Percentiles rank a stretch among this genome's conserved stretches.
These are phyloP conservation scores for Phasianus colchicus DNA, from an alignment of 2,113 vertebrate genomes.

Conservation along the genomic window DNA sequence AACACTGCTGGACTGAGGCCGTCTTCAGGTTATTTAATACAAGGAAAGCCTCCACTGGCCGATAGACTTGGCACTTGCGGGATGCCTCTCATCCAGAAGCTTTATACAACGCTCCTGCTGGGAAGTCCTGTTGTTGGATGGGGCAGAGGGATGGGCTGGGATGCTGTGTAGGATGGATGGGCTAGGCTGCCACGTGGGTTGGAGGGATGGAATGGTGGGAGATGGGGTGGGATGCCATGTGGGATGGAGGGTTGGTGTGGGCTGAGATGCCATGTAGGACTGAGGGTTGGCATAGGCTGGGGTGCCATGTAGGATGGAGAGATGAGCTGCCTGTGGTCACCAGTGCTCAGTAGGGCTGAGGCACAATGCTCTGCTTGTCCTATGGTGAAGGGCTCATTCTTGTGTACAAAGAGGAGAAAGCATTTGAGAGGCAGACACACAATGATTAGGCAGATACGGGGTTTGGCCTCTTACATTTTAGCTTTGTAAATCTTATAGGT, in stretches of 20 bases:
- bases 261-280: no score
- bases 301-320: not conserved
- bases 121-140: no score
- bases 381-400: fast-evolving
- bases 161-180: no score
- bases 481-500: not conserved
- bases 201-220: no score
- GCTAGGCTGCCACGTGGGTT: no score
- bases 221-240: no score
- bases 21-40: not conserved
- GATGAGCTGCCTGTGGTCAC: not conserved
- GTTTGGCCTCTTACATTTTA: not conserved
- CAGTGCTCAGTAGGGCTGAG: fast-evolving
- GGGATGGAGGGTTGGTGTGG: no score
- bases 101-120: not conserved
- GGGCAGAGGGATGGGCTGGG: not conserved
- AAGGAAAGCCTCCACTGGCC: not conserved
- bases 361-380: fast-evolving
- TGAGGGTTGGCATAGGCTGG: no score
- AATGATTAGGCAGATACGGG: fast-evolving
- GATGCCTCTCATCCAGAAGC: not conserved
- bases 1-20: not conserved
- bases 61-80: not conserved
- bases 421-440: not conserved
- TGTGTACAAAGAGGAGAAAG: not conserved